Base-by-base conservation (phyloP, 2,797 vertebrate genomes). In the Falco novaeseelandiae region DNA sequence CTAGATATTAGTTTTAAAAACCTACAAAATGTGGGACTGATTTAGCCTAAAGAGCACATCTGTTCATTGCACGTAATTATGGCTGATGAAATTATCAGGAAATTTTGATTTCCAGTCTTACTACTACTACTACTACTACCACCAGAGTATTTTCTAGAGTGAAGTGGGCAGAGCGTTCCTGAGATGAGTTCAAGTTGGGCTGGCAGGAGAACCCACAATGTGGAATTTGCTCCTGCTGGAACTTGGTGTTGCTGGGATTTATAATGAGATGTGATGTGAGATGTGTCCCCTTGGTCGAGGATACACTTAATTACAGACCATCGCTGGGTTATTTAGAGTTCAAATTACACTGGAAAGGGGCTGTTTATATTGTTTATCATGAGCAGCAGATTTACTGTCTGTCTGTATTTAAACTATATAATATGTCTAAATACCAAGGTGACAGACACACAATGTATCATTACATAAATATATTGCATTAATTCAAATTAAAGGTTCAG, bases 301-400 rank as follows among this genome's bases (percentile, higher is more conserved):
- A 71, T 85, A 73, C 61, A 74, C 78, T 89, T 87, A 87, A 85
- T 79, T 93, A 59, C 51, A 92, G 86, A 85, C 29, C 34, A 87
- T 51, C 1, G 5, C 59, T 83, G 71, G 88, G 90, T 92, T 96
- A 83, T 67, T 89, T 48, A 85, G 61, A 96, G 93, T 96, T 96
- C 92, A 94, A 80, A 80, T 82, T 80, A 59, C 38, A 65, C 19
- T 85, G 27, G 26, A 89, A 84, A 81, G 30, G 9, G 58, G 29
- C 19, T 91, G 63, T 93, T 95, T 92, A 90, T 36, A 54, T 51
- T 87, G 67, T 87, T 94, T 94, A 97, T 90, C 65, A 51, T 6
- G 29, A 94, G 52, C 51, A 73, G 70, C 34, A 95, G 57, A 89
- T 90, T 93, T 89, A 83, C 78, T 93, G 25, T 95, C 73, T 91